Conservation (phyloP, 1,140 invertebrate genomes). For the Rhynchophorus ferrugineus region DNA sequence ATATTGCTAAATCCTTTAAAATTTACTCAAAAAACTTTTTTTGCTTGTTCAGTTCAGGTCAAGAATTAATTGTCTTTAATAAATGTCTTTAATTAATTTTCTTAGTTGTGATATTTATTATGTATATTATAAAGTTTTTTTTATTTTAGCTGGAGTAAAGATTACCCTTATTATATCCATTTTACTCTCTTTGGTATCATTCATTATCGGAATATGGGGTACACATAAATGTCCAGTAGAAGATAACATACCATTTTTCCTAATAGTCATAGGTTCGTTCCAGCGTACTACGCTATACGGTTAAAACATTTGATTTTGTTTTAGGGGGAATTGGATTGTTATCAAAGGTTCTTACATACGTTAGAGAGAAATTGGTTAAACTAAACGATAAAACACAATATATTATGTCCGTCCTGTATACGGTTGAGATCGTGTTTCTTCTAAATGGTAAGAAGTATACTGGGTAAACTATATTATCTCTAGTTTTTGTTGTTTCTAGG, state of each 20-base stretch:
- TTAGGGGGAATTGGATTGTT: conserved; percentile 27
- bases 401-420: conserved; percentile 26
- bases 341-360: conserved; percentile 24
- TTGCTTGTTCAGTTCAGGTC: too few relatives aligned
- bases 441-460: conserved; percentile 28
- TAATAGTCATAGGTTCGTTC: conserved; percentile 33
- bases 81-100: too few relatives aligned
- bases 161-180: conserved; percentile 25
- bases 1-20: too few relatives aligned
- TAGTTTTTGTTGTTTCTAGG: conserved; percentile 19
- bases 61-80: too few relatives aligned
- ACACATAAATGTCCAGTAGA: conserved; percentile 32
- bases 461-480: not conserved
- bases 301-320: conserved; percentile 10
- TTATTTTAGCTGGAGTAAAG: conserved; percentile 29
- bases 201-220: conserved; percentile 31
- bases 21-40: too few relatives aligned
- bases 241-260: conserved; percentile 32
- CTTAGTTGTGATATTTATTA: too few relatives aligned
- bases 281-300: not conserved
- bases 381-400: conserved; percentile 18
- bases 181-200: conserved; percentile 26
- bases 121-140: too few relatives aligned
- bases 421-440: conserved; percentile 26
- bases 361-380: conserved; percentile 20